These are phyloP conservation scores for Alca torda DNA, from an alignment of 2,797 vertebrate species.

Conservation along the genomic window DNA sequence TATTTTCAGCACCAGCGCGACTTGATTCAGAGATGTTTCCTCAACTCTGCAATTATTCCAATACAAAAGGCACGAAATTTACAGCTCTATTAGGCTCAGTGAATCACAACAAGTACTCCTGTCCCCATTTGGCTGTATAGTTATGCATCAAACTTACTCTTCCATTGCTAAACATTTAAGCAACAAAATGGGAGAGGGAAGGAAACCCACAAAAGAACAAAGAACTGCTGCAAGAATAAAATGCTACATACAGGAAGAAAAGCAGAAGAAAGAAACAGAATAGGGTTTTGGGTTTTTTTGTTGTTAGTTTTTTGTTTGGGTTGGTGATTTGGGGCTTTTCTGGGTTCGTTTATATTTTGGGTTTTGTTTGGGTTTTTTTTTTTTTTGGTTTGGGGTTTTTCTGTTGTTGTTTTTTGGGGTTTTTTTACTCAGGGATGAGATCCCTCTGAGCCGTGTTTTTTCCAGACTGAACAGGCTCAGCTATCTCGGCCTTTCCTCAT, in stretches of 20 bases:
- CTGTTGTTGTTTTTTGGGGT: too few species aligned
- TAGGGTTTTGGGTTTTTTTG: background rate
- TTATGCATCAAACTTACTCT: background rate
- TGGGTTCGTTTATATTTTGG: background rate
- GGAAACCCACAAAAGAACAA: background rate
- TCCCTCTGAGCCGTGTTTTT: background rate
- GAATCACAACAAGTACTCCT: background rate
- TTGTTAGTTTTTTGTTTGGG: too few species aligned
- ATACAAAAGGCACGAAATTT: background rate
- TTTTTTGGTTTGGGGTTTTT: too few species aligned
- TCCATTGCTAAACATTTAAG: background rate
- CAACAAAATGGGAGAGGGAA: background rate
- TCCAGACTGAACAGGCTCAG: background rate
- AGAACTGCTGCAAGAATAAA: background rate
- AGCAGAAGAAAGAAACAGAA: background rate
- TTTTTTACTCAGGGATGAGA: background rate
- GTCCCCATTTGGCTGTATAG: background rate
- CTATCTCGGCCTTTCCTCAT: background rate
- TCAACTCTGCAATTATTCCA: background rate
- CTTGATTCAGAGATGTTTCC: background rate
- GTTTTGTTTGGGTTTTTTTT: background rate
- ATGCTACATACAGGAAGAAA: background rate
- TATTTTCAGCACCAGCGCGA: background rate
- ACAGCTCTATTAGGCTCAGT: background rate
- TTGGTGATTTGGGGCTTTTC: background rate